phyloP scores from a whole-genome alignment of 2,888 invertebrate species.

The Mechanitis mazaeus region DNA sequence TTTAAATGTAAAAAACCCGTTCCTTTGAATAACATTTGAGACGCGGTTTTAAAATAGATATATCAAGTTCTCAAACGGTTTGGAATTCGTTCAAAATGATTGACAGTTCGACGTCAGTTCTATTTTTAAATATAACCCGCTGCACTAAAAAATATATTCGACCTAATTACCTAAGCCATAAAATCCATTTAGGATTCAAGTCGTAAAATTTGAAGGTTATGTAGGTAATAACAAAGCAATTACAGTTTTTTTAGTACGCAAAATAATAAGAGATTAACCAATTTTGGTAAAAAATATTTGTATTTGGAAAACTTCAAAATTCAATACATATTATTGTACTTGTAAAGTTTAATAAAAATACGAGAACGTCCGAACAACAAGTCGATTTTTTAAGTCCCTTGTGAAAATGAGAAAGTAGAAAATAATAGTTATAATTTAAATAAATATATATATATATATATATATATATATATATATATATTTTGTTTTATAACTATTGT shows the following conservation, averaged over 20 bases:
- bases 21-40: not conserved
- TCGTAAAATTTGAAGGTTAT: not conserved
- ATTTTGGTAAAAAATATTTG: too few species aligned
- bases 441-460: too few species aligned
- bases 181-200: not conserved
- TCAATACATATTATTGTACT: too few species aligned
- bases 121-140: not conserved
- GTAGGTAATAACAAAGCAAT: constrained; percentile 3
- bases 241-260: not conserved
- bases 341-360: too few species aligned
- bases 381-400: too few species aligned
- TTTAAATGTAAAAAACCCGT: not conserved
- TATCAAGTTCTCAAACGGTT: not conserved
- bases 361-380: too few species aligned
- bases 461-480: too few species aligned
- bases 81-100: not conserved
- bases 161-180: not conserved
- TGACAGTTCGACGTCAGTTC: not conserved
- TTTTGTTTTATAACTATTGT: too few species aligned
- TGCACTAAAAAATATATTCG: not conserved
- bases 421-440: too few species aligned
- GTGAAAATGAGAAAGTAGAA: too few species aligned
- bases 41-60: not conserved
- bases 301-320: too few species aligned
- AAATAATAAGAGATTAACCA: too few species aligned